A percentile compares a stretch with the other conserved stretches of the same genome.
Evolutionary conservation across 2,888 invertebrate genomes (phyloP).

Genomic region (Muscina levida): DNA sequence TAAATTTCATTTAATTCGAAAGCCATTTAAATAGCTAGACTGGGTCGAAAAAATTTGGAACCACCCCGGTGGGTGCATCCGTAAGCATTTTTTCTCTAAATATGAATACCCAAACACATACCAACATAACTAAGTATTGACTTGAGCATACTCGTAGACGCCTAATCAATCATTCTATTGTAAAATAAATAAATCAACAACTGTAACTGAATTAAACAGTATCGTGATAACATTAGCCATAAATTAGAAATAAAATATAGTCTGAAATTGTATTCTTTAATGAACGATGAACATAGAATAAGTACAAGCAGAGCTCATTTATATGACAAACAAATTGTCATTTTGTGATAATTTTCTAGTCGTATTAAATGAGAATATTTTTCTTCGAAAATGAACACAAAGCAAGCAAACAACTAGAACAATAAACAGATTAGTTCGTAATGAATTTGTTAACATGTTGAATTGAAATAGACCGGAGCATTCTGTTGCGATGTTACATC

Average conservation of each 20-base stretch:
- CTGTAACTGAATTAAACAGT: too few species aligned
- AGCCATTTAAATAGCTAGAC: too few species aligned
- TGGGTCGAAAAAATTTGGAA: too few species aligned
- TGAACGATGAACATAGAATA: slow-evolving; percentile 14
- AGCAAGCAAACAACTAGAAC: not conserved
- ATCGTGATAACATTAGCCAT: too few species aligned
- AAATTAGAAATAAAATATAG: slow-evolving; percentile 43
- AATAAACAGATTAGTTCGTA: slow-evolving; percentile 47
- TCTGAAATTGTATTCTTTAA: slow-evolving; percentile 45
- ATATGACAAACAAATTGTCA: slow-evolving; percentile 59
- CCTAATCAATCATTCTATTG: too few species aligned
- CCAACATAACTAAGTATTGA: too few species aligned
- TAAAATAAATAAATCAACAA: too few species aligned
- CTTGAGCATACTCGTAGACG: too few species aligned
- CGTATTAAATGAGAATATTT: slow-evolving; percentile 44
- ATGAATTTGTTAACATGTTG: slow-evolving; percentile 51
- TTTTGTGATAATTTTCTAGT: slow-evolving; percentile 53
- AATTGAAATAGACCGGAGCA: slow-evolving; percentile 3
- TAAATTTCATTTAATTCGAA: too few species aligned
- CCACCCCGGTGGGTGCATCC: too few species aligned
- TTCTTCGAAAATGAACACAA: slow-evolving; percentile 14
- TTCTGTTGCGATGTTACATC: not conserved
- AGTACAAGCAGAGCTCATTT: slow-evolving; percentile 46
- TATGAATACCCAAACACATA: too few species aligned
- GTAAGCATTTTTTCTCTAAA: too few species aligned